A percentile compares a stretch with the other conserved stretches of the same genome.
phyloP scores from a whole-genome alignment of 1,140 invertebrate genomes.

The Pristionchus pacificus region DNA sequence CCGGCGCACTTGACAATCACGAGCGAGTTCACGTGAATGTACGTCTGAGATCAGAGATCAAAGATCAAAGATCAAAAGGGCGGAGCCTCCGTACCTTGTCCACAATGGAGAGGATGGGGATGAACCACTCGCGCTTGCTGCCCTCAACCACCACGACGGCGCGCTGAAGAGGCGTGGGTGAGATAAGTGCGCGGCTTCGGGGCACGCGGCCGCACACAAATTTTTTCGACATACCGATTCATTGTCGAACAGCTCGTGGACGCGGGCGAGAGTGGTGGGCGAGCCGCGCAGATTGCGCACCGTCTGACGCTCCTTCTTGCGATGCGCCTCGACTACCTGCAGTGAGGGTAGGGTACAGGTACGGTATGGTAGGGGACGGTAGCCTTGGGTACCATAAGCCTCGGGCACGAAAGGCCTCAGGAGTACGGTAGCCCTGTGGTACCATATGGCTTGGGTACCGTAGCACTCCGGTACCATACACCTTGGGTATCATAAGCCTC shows the following conservation, averaged over 20 bases:
- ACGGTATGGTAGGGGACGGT: conserved; percentile 7
- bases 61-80: no score
- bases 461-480: no score
- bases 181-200: background rate
- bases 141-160: conserved; percentile 46
- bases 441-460: no score
- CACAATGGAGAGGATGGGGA: conserved; percentile 48
- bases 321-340: conserved; percentile 17
- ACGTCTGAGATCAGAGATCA: conserved; percentile 20
- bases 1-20: conserved; percentile 45
- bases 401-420: no score
- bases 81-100: conserved; percentile 38
- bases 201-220: background rate
- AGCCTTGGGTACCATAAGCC: background rate
- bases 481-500: background rate
- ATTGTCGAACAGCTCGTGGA: conserved; percentile 47
- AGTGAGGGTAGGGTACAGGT: conserved; percentile 10
- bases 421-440: no score
- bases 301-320: conserved; percentile 27
- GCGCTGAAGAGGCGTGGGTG: conserved; percentile 35
- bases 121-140: conserved; percentile 40
- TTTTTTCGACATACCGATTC: conserved; percentile 33
- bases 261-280: conserved; percentile 40
- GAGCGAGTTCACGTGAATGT: conserved; percentile 43
- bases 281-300: conserved; percentile 42